Evolutionary conservation across 2,888 invertebrate species (phyloP).

Genomic region (Apotomis betuletana): DNA sequence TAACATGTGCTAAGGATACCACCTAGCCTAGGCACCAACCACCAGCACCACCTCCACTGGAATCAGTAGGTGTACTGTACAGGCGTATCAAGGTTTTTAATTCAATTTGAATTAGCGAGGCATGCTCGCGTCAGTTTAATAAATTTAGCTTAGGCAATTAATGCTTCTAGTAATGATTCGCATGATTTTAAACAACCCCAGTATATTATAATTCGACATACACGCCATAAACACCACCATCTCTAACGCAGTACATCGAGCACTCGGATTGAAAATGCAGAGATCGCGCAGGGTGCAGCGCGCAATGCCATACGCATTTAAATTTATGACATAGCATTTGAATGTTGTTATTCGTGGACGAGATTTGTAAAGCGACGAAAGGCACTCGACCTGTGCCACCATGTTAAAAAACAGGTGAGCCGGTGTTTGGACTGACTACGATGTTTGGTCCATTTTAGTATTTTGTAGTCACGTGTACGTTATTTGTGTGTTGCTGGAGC

Average conservation of each 20-base stretch:
- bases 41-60: no score
- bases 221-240: neutral
- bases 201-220: neutral
- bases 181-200: neutral
- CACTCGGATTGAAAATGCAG: neutral
- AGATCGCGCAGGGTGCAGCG: constrained; percentile 1
- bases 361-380: neutral
- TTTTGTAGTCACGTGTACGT: no score
- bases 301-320: neutral
- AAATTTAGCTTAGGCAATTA: no score
- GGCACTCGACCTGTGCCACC: neutral
- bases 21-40: no score
- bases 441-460: neutral
- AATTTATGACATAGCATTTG: constrained; percentile 18
- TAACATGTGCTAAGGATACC: no score
- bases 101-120: no score
- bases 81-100: no score
- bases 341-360: neutral
- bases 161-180: no score
- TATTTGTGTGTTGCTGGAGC: no score
- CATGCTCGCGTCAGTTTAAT: no score
- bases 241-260: neutral
- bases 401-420: neutral
- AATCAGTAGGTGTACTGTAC: no score
- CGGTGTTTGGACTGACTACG: constrained; percentile 1